Conservation (phyloP, 1,140 invertebrate genomes). For the Mesaphorura yosii region DNA sequence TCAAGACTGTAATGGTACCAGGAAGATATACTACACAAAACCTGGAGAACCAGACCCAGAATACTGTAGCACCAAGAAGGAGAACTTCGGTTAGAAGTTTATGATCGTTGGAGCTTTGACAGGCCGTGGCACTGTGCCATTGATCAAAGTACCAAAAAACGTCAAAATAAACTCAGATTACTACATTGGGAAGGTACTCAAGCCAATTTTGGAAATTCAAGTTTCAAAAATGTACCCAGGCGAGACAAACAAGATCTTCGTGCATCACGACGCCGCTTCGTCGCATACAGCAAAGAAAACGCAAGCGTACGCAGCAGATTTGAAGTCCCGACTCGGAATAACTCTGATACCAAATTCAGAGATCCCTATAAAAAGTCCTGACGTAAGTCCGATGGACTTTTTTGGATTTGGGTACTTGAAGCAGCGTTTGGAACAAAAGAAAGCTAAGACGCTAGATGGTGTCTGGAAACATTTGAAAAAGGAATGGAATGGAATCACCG, state of each 20-base stretch:
- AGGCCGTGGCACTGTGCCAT: not conserved
- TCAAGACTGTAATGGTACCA: not conserved
- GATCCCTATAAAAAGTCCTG: not conserved
- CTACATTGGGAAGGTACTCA: not conserved
- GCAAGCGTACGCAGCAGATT: not conserved
- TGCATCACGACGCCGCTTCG: not conserved
- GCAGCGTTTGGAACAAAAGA: not conserved
- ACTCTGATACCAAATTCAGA: not conserved
- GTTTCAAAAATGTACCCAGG: not conserved
- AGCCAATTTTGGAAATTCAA: not conserved
- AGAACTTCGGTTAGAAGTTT: not conserved
- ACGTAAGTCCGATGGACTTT: constrained; percentile 6
- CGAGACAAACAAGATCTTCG: not conserved
- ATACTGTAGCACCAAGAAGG: not conserved
- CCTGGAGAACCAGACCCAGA: not conserved
- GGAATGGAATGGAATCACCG: not conserved
- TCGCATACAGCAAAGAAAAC: constrained; percentile 1
- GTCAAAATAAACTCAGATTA: constrained; percentile 1
- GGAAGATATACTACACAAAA: not conserved
- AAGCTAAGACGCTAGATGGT: not conserved
- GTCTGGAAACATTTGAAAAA: not conserved
- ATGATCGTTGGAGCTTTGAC: constrained; percentile 1
- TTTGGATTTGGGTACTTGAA: not conserved
- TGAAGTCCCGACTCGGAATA: not conserved
- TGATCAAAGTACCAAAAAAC: constrained; percentile 2